A percentile compares a stretch with the other conserved stretches of the same genome.
Conservation (phyloP, 2,113 vertebrate genomes). For the Paradoxurus hermaphroditus region DNA sequence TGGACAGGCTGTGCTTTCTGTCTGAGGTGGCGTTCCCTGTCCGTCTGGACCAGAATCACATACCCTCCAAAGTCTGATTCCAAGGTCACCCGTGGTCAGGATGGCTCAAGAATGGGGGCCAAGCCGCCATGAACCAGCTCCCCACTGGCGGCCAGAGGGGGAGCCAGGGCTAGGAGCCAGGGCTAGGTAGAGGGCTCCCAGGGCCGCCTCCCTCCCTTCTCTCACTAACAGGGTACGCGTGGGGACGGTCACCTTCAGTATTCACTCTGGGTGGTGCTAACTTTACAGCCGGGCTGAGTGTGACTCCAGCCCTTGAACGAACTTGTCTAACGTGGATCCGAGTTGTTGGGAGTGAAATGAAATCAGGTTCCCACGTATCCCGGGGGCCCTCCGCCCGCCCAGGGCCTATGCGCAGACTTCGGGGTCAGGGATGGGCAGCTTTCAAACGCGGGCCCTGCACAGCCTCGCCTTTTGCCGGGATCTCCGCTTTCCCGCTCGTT, state of each 20-base stretch:
- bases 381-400: constrained; percentile 20
- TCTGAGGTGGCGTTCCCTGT: not conserved
- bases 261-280: constrained; percentile 68
- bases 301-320: constrained; percentile 49
- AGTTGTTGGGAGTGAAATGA: constrained; percentile 60
- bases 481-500: not conserved
- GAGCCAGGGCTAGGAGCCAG: not conserved
- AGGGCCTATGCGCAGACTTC: constrained; percentile 69
- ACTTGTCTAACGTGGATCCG: constrained; percentile 38
- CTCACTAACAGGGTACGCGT: not conserved
- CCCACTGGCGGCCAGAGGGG: not conserved
- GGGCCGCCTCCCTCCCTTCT: constrained; percentile 42
- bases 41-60: not conserved
- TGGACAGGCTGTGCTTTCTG: not conserved
- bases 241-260: not conserved
- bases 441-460: not conserved
- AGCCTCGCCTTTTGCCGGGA: not conserved
- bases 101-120: not conserved
- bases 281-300: constrained; percentile 44
- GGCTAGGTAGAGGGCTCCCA: not conserved
- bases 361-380: constrained; percentile 68
- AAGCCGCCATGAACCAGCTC: not conserved
- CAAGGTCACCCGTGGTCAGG: not conserved
- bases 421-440: constrained; percentile 28
- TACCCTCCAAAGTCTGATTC: not conserved